These are phyloP conservation scores for Dendrocincla tyrannina DNA, from an alignment of 2,797 vertebrate species.

Conservation along the genomic window DNA sequence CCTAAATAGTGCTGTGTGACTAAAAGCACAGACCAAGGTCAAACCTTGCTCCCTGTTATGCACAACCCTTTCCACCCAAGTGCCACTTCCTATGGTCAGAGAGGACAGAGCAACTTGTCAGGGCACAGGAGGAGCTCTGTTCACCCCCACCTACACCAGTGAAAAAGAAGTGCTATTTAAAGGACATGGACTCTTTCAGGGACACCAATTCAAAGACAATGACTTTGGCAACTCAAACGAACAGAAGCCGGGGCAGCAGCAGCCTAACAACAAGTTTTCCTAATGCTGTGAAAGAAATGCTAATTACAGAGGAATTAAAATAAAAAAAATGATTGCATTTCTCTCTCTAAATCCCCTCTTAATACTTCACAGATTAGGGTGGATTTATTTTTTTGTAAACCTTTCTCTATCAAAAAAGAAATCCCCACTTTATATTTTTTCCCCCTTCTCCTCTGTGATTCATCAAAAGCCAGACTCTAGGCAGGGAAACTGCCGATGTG, in stretches of 20 bases:
- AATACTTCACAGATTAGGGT: slow-evolving; percentile 61
- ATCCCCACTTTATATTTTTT: not conserved
- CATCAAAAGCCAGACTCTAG: slow-evolving; percentile 2
- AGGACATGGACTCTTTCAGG: not conserved
- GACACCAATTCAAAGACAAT: not conserved
- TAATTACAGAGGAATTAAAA: slow-evolving; percentile 66
- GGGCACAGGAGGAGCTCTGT: not conserved
- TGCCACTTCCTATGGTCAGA: not conserved
- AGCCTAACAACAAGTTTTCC: slow-evolving; percentile 20
- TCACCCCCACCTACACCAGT: not conserved
- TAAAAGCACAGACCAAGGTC: not conserved
- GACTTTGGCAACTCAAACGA: not conserved
- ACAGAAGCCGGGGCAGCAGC: not conserved
- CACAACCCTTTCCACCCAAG: not conserved
- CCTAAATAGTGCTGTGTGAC: not conserved
- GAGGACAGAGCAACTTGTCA: not conserved
- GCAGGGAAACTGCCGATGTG: not conserved
- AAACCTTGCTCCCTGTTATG: not conserved
- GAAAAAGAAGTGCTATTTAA: not conserved
- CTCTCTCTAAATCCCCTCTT: slow-evolving; percentile 58
- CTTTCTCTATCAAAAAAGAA: slow-evolving; percentile 31
- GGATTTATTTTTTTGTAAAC: slow-evolving; percentile 63
- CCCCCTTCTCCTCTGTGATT: not conserved
- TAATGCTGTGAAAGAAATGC: slow-evolving; percentile 49
- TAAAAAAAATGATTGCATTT: slow-evolving; percentile 55